Base-by-base conservation (phyloP, 2,797 vertebrate species). In the Tolypeutes matacus region DNA sequence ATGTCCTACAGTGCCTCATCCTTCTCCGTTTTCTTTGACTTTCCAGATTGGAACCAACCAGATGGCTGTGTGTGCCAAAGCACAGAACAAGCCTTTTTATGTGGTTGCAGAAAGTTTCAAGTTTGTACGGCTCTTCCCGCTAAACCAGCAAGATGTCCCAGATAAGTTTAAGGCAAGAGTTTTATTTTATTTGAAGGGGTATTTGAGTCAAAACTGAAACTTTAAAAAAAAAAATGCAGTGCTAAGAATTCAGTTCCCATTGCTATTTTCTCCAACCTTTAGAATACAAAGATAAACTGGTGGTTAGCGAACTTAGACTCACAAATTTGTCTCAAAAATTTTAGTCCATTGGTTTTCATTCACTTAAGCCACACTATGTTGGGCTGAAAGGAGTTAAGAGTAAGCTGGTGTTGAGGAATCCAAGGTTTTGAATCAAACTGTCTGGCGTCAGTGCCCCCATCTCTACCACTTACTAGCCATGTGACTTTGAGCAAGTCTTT, bases 31-130 rank as follows among this genome's bases (percentile, higher is more conserved):
- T 34, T 27, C 51, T 64, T 29, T 96, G 20, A 95, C 77, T 94
- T 90, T 87, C n/a, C 98, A 99, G 99, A 99, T 99, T 2, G 99
- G 99, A 76, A 99, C 99, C 2, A 99, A 99, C 94, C 99, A 99
- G 98, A 99, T 99, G 98, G 99, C 99, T 0, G 98, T 99, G 89
- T 99, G 99, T 14, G 99, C 99, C 80, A 99, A 99, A 98, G 99
- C 99, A 9, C 99, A 99, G 98, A 99, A 99, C 98, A 99, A 99
- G 82, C 99, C 99, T 0, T 99, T 99, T 97, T 99, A 99, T 0
- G 99, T 99, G 29, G 99, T 99, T 67, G 99, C 99, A 0, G 99
- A 99, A 98, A 99, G 99, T 86, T 99, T 99, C 97, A 99, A 99
- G 97, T 99, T 99, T 58, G 99, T 99, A 0, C 98, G 99, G 4